phyloP scores from a whole-genome alignment of 2,113 vertebrate species.

The Calidris pugnax region DNA sequence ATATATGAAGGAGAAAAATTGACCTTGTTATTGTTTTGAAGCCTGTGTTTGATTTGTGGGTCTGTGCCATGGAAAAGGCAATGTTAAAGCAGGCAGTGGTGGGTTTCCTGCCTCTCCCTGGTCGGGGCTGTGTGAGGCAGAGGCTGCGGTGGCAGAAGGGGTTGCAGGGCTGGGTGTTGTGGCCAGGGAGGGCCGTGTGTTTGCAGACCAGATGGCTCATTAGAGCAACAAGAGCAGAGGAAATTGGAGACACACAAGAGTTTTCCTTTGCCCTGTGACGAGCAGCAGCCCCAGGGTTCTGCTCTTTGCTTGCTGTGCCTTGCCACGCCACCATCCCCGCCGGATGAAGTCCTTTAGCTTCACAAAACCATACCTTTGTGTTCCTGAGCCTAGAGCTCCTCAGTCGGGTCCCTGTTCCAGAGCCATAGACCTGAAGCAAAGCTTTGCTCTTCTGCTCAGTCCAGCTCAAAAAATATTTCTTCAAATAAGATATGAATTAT shows the following conservation, averaged over 20 bases:
- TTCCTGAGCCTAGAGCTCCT: not conserved
- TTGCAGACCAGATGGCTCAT: constrained; percentile 52
- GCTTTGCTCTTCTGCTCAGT: not conserved
- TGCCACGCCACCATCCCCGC: not conserved
- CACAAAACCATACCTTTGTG: not conserved
- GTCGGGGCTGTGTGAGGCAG: fast-evolving
- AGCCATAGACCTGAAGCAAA: not conserved
- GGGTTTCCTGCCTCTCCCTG: not conserved
- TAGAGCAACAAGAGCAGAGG: constrained; percentile 39
- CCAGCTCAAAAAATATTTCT: not conserved
- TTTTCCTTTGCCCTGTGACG: not conserved
- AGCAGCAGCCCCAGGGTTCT: constrained; percentile 42
- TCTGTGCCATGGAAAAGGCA: not conserved
- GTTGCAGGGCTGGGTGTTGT: not conserved
- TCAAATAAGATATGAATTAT: not conserved
- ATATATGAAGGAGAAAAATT: not conserved
- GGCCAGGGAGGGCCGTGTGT: not conserved
- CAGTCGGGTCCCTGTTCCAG: not conserved
- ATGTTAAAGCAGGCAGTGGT: not conserved
- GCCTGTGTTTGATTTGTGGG: not conserved
- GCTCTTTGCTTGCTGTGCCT: not conserved
- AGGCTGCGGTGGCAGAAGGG: not conserved
- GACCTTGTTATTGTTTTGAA: not conserved
- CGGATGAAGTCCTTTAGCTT: not conserved
- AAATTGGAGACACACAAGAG: constrained; percentile 5